Conservation (phyloP, 2,797 vertebrate species). For the Pangasius macronema region DNA sequence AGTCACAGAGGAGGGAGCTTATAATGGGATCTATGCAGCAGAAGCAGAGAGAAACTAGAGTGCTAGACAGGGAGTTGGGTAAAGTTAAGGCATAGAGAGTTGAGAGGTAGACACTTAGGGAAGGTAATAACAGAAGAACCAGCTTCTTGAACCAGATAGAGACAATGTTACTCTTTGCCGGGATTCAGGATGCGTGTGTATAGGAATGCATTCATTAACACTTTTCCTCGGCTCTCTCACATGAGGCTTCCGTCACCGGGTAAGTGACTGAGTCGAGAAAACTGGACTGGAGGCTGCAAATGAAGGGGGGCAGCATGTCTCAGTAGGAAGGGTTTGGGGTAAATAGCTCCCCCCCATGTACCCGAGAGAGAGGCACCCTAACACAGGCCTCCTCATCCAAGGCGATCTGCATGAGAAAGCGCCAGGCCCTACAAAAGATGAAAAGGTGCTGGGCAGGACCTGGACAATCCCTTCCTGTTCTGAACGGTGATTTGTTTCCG, state of each 20-base stretch:
- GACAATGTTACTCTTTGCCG: constrained; percentile 62
- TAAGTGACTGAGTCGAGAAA: constrained; percentile 38
- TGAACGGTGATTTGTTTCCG: constrained; percentile 78
- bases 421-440: constrained; percentile 75
- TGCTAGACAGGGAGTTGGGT: constrained; percentile 5
- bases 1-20: neutral
- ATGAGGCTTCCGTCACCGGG: constrained; percentile 75
- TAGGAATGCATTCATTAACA: constrained; percentile 86
- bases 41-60: neutral
- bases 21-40: neutral
- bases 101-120: neutral
- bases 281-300: constrained; percentile 13
- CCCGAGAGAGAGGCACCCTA: constrained; percentile 64
- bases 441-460: constrained; percentile 79
- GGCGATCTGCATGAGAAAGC: constrained; percentile 85
- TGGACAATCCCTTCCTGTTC: constrained; percentile 78
- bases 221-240: constrained; percentile 78
- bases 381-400: constrained; percentile 66
- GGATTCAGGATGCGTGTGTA: constrained; percentile 80
- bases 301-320: constrained; percentile 35
- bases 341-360: constrained; percentile 75
- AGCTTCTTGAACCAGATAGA: constrained; percentile 29
- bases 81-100: constrained; percentile 6
- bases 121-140: constrained; percentile 22
- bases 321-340: constrained; percentile 67